Evolutionary conservation across 35 echinoderm and acorn worm species (phyloP).

Genomic region (Apostichopus parvimensis): DNA sequence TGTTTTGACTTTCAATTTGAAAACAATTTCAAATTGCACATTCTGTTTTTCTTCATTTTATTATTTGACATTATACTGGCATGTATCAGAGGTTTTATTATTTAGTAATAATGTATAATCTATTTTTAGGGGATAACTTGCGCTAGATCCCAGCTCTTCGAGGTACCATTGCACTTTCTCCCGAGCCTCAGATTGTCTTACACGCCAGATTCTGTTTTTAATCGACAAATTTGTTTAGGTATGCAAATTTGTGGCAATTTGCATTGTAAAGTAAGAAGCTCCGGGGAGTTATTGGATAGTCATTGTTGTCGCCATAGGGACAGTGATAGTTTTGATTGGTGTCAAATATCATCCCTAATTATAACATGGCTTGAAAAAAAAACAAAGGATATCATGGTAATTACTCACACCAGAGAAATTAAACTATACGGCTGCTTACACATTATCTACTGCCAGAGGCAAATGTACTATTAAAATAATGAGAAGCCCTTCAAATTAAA

Average conservation of each 20-base stretch:
- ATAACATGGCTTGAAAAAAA: neutral
- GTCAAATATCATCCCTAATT: constrained; percentile 1
- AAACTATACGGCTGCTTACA: neutral
- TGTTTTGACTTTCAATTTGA: too few species aligned
- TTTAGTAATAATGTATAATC: too few species aligned
- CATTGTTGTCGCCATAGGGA: neutral
- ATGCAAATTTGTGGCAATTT: neutral
- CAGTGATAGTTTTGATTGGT: neutral
- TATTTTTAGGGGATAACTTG: too few species aligned
- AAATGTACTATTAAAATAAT: neutral
- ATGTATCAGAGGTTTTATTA: too few species aligned
- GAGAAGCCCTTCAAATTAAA: neutral
- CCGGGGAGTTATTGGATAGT: neutral
- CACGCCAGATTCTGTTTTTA: neutral
- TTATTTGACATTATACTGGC: too few species aligned
- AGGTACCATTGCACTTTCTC: neutral
- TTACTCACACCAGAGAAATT: neutral
- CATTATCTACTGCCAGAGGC: neutral
- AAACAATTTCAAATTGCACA: too few species aligned
- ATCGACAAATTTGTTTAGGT: neutral
- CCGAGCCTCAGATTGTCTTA: neutral
- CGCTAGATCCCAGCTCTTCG: too few species aligned
- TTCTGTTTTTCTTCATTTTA: too few species aligned
- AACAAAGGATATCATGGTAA: neutral
- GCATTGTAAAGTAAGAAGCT: neutral